Percentiles rank a stretch among this genome's conserved stretches.
These are phyloP conservation scores for Nothura maculosa DNA, from an alignment of 2,797 vertebrate genomes.

Conservation along the genomic window DNA sequence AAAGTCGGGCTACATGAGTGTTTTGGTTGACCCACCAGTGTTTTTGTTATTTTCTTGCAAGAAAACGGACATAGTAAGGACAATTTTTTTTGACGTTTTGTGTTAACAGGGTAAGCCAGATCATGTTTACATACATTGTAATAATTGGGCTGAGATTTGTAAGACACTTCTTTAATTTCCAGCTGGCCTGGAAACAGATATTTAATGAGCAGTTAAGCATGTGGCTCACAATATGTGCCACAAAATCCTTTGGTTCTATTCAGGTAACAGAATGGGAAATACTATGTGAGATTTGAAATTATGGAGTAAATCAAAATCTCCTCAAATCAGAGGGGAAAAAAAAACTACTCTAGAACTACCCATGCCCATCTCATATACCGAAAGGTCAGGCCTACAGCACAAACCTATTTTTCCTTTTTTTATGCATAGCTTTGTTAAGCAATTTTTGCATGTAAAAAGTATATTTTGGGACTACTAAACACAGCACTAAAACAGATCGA, in stretches of 20 bases:
- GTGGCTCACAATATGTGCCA: background rate
- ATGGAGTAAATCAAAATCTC: background rate
- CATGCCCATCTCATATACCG: background rate
- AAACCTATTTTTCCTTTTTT: background rate
- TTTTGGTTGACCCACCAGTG: background rate
- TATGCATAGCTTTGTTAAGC: background rate
- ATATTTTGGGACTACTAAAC: background rate
- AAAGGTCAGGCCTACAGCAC: background rate
- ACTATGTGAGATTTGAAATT: background rate
- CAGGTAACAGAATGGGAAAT: constrained; percentile 33
- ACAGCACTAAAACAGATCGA: background rate
- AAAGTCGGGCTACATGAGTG: rapidly evolving
- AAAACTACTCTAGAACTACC: background rate
- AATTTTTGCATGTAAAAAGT: background rate
- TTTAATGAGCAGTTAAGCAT: background rate
- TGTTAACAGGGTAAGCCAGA: background rate
- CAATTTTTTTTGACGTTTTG: background rate
- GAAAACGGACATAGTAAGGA: background rate
- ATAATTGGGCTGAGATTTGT: background rate
- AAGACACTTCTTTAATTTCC: constrained; percentile 4
- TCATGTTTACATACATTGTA: constrained; percentile 5
- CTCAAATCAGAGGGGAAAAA: background rate
- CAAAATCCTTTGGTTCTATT: constrained; percentile 36
- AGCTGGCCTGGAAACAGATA: constrained; percentile 10
- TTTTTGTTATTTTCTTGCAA: background rate